Conservation (phyloP, 2,888 invertebrate species). For the Trichogramma dendrolimi region DNA sequence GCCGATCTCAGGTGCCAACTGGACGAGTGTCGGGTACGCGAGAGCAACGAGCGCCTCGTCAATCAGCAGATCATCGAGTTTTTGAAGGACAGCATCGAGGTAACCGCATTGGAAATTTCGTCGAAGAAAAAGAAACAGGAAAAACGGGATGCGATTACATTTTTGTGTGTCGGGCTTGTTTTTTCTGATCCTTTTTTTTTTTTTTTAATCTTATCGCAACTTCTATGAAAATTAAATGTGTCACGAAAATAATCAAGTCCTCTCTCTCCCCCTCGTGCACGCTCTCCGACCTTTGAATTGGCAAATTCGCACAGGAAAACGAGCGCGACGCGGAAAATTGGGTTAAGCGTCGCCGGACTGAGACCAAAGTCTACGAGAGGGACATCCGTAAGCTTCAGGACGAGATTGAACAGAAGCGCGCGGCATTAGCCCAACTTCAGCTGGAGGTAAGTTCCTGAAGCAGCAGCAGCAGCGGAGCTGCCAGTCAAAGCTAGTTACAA, state of each 20-base stretch:
- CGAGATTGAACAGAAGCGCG: slow-evolving; percentile 45
- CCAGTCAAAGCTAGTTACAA: no score
- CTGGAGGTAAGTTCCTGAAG: slow-evolving; percentile 39
- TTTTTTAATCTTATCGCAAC: not conserved
- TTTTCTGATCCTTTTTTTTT: not conserved
- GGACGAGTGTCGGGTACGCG: slow-evolving; percentile 39
- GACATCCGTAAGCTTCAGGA: slow-evolving; percentile 47
- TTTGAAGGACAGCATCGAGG: slow-evolving; percentile 39
- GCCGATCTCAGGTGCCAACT: slow-evolving; percentile 39
- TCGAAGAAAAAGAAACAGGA: slow-evolving; percentile 27
- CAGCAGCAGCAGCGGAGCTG: no score
- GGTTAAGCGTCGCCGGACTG: slow-evolving; percentile 47
- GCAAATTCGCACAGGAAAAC: slow-evolving; percentile 40
- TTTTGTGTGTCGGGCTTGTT: not conserved
- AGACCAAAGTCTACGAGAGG: slow-evolving; percentile 44
- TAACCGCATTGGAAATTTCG: slow-evolving; percentile 29
- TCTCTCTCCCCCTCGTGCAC: slow-evolving; percentile 7
- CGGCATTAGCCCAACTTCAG: slow-evolving; percentile 43
- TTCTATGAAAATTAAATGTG: not conserved
- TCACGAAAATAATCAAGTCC: slow-evolving; percentile 28
- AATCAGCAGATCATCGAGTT: slow-evolving; percentile 46
- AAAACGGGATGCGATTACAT: not conserved
- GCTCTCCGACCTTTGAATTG: slow-evolving; percentile 16
- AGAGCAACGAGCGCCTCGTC: slow-evolving; percentile 48
- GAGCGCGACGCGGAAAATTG: slow-evolving; percentile 46